Evolutionary conservation across 2,797 vertebrate species (phyloP), one percentile per base, ranked within the genome.

Genomic region (Perodicticus potto): DNA sequence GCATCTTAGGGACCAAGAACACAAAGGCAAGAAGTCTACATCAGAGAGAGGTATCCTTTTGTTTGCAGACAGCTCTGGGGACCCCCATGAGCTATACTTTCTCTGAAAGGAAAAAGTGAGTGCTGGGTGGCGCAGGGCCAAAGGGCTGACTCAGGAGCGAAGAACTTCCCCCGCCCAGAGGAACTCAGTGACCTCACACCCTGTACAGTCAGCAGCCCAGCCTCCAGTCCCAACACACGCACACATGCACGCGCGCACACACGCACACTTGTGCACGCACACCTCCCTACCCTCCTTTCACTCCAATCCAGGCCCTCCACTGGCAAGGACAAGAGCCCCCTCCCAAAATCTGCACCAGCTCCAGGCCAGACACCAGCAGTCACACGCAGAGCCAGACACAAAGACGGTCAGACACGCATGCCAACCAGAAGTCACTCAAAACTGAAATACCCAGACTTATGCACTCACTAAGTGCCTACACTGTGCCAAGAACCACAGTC

Each of bases 91-190:
- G 86, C 82, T 98, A 97, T 97, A 97, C 97, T 98, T 98, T 98
- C 98, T 98, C 98, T 67, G 97, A 94, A 97, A 98, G 98, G 98
- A 98, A 98, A 98, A 98, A 98, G 98, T 98, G 97, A 98, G 98
- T 49, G 63, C 96, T 85, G 91, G 57, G 96, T 98, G 98, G 98
- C 98, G 0, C 14, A 0, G 23, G 59, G 98, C 98, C 98, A 98
- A 94, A 96, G 12, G 1, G 96, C 97, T 98, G 98, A 98, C 97
- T 98, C 98, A 98, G 98, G 97, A 97, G 86, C 43, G 61, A 97
- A 98, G 96, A 95, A 94, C 96, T 91, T 89, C 69, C 91, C 87
- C 96, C 70, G 1, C 95, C 97, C 97, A 84, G 83, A 91, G 84
- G 85, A 96, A 85, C 95, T 90, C 94, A n/a, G 57, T 96, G 96